Evolutionary conservation across 2,797 vertebrate genomes (phyloP).

Genomic region (Agapornis canus): DNA sequence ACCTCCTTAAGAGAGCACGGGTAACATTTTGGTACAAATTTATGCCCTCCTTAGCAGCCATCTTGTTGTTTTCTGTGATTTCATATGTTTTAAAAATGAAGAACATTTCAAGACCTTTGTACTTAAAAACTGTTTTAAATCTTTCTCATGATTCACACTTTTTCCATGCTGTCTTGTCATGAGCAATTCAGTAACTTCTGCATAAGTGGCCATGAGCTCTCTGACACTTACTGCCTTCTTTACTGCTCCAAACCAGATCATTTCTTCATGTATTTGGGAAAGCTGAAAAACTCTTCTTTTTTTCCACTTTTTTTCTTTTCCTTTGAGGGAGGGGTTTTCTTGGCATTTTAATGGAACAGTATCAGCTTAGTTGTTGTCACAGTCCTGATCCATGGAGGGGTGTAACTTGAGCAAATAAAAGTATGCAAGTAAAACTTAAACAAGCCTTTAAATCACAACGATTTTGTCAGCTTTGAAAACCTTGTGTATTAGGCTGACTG

Average conservation of each 20-base stretch:
- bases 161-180: rapidly evolving
- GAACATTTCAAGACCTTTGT: neutral
- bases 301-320: neutral
- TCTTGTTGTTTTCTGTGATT: neutral
- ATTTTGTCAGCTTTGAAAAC: slow-evolving; percentile 13
- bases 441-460: slow-evolving; percentile 13
- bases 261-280: neutral
- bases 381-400: neutral
- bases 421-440: slow-evolving; percentile 1
- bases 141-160: neutral
- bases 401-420: slow-evolving; percentile 33
- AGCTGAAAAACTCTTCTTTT: neutral
- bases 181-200: neutral
- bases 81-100: neutral
- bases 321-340: neutral
- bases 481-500: neutral
- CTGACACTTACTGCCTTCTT: neutral
- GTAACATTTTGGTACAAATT: neutral
- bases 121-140: neutral
- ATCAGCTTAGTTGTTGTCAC: neutral
- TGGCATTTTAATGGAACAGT: slow-evolving; percentile 7
- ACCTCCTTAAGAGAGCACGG: neutral
- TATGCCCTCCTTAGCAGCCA: neutral
- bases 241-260: neutral
- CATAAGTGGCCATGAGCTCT: neutral